Percentiles rank a stretch among this genome's conserved stretches.
Evolutionary conservation across 2,797 vertebrate species (phyloP).

Genomic region (Lacerta agilis): DNA sequence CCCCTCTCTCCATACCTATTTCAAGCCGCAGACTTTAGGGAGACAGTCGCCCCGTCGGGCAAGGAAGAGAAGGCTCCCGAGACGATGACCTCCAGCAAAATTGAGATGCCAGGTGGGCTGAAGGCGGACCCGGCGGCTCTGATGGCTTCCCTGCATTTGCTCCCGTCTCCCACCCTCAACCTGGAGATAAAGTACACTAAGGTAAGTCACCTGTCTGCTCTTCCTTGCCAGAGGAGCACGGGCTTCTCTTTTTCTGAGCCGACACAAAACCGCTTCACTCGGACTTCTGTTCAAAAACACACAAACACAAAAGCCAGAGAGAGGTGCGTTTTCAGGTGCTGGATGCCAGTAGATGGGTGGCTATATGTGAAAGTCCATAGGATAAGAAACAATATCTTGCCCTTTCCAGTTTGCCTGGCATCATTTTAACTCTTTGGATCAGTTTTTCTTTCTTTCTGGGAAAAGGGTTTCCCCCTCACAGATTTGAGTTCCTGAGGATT

Average conservation of each 20-base stretch:
- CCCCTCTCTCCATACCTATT: too few species aligned
- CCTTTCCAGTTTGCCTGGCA: conserved; percentile 9
- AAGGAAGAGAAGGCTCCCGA: neutral
- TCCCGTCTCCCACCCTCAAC: conserved; percentile 93
- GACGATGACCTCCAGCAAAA: conserved; percentile 95
- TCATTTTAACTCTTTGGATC: conserved; percentile 3
- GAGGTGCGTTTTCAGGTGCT: neutral
- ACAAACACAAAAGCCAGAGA: too few species aligned
- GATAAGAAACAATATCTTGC: conserved; percentile 37
- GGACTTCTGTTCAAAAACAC: neutral
- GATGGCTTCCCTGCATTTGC: conserved; percentile 95
- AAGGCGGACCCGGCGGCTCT: conserved; percentile 94
- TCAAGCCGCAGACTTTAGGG: too few species aligned
- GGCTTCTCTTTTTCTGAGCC: conserved; percentile 25
- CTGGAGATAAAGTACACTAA: conserved; percentile 97
- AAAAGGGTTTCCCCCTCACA: neutral
- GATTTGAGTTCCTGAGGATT: conserved; percentile 13
- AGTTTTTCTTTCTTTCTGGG: conserved; percentile 43
- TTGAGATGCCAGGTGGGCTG: conserved; percentile 92
- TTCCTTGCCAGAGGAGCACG: conserved; percentile 21
- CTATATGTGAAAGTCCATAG: conserved; percentile 4
- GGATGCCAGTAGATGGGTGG: fast-evolving
- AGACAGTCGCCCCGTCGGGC: neutral
- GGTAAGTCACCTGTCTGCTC: conserved; percentile 78
- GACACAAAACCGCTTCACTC: conserved; percentile 24